Evolutionary conservation across 1,140 invertebrate genomes (phyloP), one percentile per base, ranked within the genome.

Genomic region (Drosophila sulfurigaster): DNA sequence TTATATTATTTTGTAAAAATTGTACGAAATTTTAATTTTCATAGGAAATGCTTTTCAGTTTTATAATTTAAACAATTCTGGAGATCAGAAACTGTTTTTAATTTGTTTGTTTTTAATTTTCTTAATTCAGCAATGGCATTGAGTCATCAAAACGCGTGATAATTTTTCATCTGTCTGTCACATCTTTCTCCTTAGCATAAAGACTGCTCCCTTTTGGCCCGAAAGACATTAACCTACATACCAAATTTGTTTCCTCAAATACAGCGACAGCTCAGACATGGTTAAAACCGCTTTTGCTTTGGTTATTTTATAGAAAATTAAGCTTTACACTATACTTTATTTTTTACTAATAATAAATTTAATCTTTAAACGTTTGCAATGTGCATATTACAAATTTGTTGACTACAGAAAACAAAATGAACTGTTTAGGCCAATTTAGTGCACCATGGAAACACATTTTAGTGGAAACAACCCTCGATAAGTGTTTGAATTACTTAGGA

Each of bases 401-500:
- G 30, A 54, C 4, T 10, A 35, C 13, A 54, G 11, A 13, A 16
- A 54, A 35, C 28, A 54, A 54, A 32, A 7, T 28, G 6, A n/a
- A 16, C 30, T 32, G 28, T 49, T 16, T 28, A 11, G 7, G 20
- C 20, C 16, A 11, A 25, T 20, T 1, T 3, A 49, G 11, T 10
- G 30, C 30, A 32, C 30, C 51, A 54, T 54, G 51, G 51, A 54
- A 54, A 54, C 51, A 15, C 28, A 54, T 30, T 35, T 16, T 25
- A 38, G 35, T 52, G 11, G 5, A 30, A 54, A 3, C 13, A 10
- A 32, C 30, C 28, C 28, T 32, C 30, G 30, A 54, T 54, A 54
- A n/a, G 32, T 35, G 8, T 5, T 51, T 54, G 28, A 35, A 54
- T 3, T 28, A 49, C 51, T 52, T 6, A 32, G 28, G 13, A 35